A percentile compares a stretch with the other conserved stretches of the same genome.
These are phyloP conservation scores for Anadara kagoshimensis DNA, from an alignment of 1,140 invertebrate genomes.

Conservation along the genomic window DNA sequence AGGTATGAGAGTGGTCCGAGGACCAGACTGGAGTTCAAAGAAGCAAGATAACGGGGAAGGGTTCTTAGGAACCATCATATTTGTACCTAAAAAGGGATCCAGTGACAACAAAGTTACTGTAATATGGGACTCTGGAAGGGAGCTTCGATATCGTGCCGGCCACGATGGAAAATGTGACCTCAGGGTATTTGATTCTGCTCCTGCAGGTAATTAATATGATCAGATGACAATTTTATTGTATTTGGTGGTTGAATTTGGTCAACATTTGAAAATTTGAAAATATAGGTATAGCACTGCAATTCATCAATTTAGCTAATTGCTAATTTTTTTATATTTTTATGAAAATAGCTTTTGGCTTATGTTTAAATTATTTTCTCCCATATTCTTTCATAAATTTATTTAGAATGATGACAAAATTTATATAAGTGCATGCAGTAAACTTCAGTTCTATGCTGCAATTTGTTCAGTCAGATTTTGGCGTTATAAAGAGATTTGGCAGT, in stretches of 20 bases:
- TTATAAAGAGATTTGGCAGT: too few relatives aligned
- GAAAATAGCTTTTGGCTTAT: too few relatives aligned
- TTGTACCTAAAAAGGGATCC: conserved; percentile 32
- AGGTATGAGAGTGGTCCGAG: conserved; percentile 38
- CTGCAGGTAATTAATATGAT: conserved; percentile 36
- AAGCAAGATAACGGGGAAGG: conserved; percentile 46
- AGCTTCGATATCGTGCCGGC: conserved; percentile 47
- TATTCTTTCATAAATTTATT: too few relatives aligned
- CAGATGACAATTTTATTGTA: not conserved
- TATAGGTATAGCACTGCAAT: too few relatives aligned
- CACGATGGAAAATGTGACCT: conserved; percentile 52
- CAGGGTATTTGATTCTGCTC: conserved; percentile 50
- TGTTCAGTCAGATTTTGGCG: too few relatives aligned
- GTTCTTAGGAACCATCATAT: conserved; percentile 46
- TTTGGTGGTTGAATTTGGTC: not conserved
- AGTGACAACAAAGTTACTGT: conserved; percentile 49
- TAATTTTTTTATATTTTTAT: too few relatives aligned
- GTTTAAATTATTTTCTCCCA: too few relatives aligned
- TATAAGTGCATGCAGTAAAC: too few relatives aligned
- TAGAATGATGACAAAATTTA: too few relatives aligned
- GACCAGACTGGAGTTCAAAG: conserved; percentile 37
- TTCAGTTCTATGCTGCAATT: too few relatives aligned
- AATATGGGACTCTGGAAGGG: conserved; percentile 51
- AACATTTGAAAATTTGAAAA: too few relatives aligned
- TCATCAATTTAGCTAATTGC: too few relatives aligned